Evolutionary conservation across 35 echinoderm and acorn worm species (phyloP).

Genomic region (Patiria miniata): DNA sequence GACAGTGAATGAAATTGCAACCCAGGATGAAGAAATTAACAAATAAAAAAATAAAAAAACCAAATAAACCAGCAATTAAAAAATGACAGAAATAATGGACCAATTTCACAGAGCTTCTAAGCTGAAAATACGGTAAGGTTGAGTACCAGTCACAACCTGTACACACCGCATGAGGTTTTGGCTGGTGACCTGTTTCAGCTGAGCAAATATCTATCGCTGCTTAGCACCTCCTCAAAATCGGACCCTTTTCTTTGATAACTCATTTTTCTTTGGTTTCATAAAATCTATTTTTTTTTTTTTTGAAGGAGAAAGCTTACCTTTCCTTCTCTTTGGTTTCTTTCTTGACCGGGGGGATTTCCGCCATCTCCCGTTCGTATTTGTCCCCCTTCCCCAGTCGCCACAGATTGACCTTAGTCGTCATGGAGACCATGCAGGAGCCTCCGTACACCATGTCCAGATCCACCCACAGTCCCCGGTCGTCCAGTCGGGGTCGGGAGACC

Average conservation of each 20-base stretch:
- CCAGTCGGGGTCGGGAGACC: slow-evolving; percentile 67
- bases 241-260: neutral
- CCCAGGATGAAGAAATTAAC: neutral
- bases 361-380: slow-evolving; percentile 72
- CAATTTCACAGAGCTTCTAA: neutral
- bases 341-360: slow-evolving; percentile 60
- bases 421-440: slow-evolving; percentile 93
- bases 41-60: neutral
- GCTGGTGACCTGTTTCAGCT: neutral
- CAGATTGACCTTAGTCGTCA: slow-evolving; percentile 91
- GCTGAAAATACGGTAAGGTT: neutral
- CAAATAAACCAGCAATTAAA: too few species aligned
- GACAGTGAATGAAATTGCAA: neutral
- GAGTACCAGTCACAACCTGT: too few species aligned
- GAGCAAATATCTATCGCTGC: neutral
- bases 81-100: too few species aligned
- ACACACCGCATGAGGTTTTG: too few species aligned
- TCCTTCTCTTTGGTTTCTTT: slow-evolving; percentile 49
- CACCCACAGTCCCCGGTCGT: slow-evolving; percentile 84
- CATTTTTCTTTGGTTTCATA: too few species aligned
- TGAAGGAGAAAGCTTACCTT: slow-evolving; percentile 44
- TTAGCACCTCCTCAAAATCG: neutral
- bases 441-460: slow-evolving; percentile 87
- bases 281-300: too few species aligned
- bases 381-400: slow-evolving; percentile 76